These are phyloP conservation scores for Lerema accius DNA, from an alignment of 1,140 invertebrate species.

Conservation along the genomic window DNA sequence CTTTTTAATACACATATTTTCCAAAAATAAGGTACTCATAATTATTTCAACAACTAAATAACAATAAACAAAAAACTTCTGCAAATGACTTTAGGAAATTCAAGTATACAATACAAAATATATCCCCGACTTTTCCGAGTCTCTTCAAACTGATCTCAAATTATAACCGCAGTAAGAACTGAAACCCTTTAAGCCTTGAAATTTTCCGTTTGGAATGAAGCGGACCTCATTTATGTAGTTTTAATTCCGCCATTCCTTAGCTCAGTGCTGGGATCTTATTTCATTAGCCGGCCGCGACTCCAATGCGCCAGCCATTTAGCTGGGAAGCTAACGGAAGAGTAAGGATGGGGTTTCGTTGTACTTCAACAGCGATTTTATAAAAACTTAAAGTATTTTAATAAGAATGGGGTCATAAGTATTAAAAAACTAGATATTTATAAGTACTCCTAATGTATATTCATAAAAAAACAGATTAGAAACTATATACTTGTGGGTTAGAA, in stretches of 20 bases:
- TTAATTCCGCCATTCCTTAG: constrained; percentile 81
- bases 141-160: constrained; percentile 36
- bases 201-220: constrained; percentile 62
- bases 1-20: no score
- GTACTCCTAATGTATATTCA: no score
- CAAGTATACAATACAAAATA: no score
- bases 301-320: constrained; percentile 67
- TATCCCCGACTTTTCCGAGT: background rate
- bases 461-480: no score
- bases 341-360: constrained; percentile 12
- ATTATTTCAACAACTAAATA: no score
- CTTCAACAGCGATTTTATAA: constrained; percentile 29
- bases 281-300: constrained; percentile 67
- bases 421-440: no score
- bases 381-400: no score
- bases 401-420: no score
- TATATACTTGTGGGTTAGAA: no score
- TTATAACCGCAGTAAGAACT: constrained; percentile 42
- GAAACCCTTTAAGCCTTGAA: constrained; percentile 54
- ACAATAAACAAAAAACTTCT: no score
- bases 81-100: no score
- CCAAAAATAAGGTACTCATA: no score
- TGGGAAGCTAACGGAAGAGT: constrained; percentile 57
- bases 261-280: constrained; percentile 72
- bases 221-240: constrained; percentile 76